Conservation (phyloP, 1,140 invertebrate species). For the Globodera ellingtonae region DNA sequence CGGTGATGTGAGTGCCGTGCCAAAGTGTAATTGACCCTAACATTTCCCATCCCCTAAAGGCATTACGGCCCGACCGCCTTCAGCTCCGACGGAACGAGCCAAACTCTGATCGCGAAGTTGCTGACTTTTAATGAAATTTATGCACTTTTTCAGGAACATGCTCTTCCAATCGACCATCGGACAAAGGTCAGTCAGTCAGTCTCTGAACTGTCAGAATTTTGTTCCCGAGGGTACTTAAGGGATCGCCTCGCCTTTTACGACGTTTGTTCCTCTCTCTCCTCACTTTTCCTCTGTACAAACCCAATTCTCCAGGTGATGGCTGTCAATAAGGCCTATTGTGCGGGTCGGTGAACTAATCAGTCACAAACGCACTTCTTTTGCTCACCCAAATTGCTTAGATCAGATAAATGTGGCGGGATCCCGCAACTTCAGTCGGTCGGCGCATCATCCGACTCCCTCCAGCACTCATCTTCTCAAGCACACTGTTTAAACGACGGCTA, state of each 20-base stretch:
- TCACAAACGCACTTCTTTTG: slow-evolving; percentile 6
- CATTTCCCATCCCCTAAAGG: slow-evolving; percentile 30
- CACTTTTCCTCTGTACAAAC: slow-evolving; percentile 9
- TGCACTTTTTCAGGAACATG: slow-evolving; percentile 40
- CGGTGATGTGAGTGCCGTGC: slow-evolving; percentile 63
- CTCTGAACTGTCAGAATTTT: neutral
- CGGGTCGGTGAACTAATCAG: slow-evolving; percentile 35
- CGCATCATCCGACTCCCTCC: neutral
- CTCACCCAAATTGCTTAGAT: slow-evolving; percentile 28
- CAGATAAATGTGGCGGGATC: slow-evolving; percentile 54
- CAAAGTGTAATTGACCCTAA: neutral
- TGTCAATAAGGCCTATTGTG: slow-evolving; percentile 62
- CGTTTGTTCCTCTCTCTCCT: slow-evolving; percentile 22
- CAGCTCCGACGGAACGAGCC: slow-evolving; percentile 52
- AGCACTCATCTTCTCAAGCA: neutral
- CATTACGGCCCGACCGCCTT: slow-evolving; percentile 67
- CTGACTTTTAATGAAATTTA: neutral
- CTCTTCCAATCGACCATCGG: slow-evolving; percentile 60
- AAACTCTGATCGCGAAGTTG: slow-evolving; percentile 54
- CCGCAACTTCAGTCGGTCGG: slow-evolving; percentile 8
- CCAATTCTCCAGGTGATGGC: slow-evolving; percentile 42
- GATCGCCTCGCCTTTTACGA: slow-evolving; percentile 59
- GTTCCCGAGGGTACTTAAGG: neutral
- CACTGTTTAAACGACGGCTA: slow-evolving; percentile 61
- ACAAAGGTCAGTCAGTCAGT: slow-evolving; percentile 30